phyloP scores from a whole-genome alignment of 2,113 vertebrate genomes.

The Apus apus region DNA sequence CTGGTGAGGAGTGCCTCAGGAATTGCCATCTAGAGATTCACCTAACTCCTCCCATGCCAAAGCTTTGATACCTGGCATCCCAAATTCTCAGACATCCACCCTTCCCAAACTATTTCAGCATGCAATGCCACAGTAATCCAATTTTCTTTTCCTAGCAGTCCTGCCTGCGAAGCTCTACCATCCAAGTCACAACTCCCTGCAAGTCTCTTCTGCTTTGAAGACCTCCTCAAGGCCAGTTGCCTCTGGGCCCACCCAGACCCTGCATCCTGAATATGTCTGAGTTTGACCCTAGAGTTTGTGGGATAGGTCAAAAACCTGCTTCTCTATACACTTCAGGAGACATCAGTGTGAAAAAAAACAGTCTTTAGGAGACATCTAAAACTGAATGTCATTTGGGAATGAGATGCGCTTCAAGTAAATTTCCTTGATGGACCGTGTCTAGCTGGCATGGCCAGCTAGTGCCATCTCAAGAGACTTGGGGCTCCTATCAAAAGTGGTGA shows the following conservation, averaged over 20 bases:
- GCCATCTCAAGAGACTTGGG: neutral
- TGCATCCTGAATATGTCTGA: fast-evolving
- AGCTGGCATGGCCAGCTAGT: neutral
- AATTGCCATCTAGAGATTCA: neutral
- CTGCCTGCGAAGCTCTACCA: neutral
- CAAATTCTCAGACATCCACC: neutral
- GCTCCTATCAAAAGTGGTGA: neutral
- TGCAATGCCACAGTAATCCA: fast-evolving
- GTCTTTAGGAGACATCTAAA: neutral
- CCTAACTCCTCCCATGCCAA: neutral
- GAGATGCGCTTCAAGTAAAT: neutral
- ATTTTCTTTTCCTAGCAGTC: neutral
- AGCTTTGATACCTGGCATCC: neutral
- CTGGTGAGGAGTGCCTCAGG: neutral
- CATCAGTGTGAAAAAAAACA: neutral
- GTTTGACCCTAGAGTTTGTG: neutral
- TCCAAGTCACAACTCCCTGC: neutral
- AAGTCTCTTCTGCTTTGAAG: neutral
- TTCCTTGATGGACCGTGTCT: neutral
- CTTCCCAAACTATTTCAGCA: neutral
- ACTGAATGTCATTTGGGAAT: neutral
- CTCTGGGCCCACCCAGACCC: neutral
- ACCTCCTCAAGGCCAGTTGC: neutral
- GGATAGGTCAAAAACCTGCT: neutral
- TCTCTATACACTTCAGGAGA: neutral